Evolutionary conservation across 2,888 invertebrate genomes (phyloP), one percentile per base, ranked within the genome.

Genomic region (Pseudeuparius sepicola): DNA sequence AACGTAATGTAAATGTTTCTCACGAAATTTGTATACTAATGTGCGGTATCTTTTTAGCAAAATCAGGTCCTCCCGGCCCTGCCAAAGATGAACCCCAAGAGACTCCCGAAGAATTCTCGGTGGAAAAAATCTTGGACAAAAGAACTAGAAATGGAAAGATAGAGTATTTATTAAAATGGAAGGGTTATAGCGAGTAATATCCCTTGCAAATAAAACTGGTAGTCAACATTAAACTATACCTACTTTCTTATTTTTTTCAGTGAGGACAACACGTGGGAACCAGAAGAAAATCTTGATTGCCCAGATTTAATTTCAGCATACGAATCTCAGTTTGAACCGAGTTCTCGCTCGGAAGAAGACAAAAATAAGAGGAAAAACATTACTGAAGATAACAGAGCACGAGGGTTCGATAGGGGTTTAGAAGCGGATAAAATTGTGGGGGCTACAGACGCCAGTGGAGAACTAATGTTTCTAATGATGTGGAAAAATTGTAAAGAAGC

Each of bases 391-490:
- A 61, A 56, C 29, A 42, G 62, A 49, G 71, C 75, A 0, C 66
- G 81, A 35, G 90, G 90, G 0, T 78, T 90, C 50, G 83, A 82
- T 26, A 64, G 88, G 27, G 79, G 81, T 1, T 60, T 90, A 5
- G 75, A 78, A 41, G 80, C 92, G 14, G 84, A 90, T 39, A 81
- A 80, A 60, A 90, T 93, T 34, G 76, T 92, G 38, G 92, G 92
- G 3, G 89, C 86, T 1, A 90, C 90, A 11, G 79, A 92, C 54
- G 81, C 81, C n/a, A 80, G 78, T 49, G 90, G 89, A 1, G 83
- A 84, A 53, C 68, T 92, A 0, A 85, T 80, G 71, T 93, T 90
- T 57, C 67, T 94, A 14, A 84, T 93, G 54, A 86, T 90, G 68
- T 93, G 93, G 93, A 64, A 66, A 48, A 68, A 64, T 30, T 78